These are phyloP conservation scores for Carterocephalus palaemon DNA, from an alignment of 2,888 invertebrate genomes.

Conservation along the genomic window DNA sequence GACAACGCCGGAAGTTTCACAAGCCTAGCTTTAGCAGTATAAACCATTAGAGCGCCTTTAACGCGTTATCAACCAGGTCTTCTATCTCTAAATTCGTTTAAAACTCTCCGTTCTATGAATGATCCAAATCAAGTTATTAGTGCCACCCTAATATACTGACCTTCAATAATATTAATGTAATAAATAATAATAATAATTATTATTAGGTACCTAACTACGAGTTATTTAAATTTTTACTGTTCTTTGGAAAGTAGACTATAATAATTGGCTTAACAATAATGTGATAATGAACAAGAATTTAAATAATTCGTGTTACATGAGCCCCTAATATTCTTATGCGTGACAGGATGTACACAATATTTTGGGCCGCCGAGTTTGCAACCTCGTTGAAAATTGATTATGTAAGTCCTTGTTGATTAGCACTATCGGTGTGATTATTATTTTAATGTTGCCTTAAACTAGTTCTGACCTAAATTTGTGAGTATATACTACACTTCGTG, in stretches of 20 bases:
- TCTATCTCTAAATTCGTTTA: no score
- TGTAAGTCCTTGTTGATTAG: slow-evolving; percentile 29
- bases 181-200: no score
- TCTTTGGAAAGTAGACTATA: not conserved
- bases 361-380: slow-evolving; percentile 11
- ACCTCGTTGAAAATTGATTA: slow-evolving; percentile 25
- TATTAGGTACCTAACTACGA: not conserved
- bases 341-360: slow-evolving; percentile 17
- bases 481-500: slow-evolving; percentile 43
- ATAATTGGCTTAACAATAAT: no score
- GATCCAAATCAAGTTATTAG: no score
- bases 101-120: no score
- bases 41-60: slow-evolving; percentile 33
- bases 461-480: slow-evolving; percentile 58
- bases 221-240: not conserved
- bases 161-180: no score
- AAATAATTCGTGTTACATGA: slow-evolving; percentile 13
- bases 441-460: slow-evolving; percentile 30
- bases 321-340: slow-evolving; percentile 16
- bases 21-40: slow-evolving; percentile 35
- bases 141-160: no score
- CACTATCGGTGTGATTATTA: slow-evolving; percentile 28
- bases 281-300: no score
- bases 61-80: not conserved
- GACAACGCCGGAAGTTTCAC: slow-evolving; percentile 68